Evolutionary conservation across 2,797 vertebrate genomes (phyloP).

Genomic region (Masticophis lateralis): DNA sequence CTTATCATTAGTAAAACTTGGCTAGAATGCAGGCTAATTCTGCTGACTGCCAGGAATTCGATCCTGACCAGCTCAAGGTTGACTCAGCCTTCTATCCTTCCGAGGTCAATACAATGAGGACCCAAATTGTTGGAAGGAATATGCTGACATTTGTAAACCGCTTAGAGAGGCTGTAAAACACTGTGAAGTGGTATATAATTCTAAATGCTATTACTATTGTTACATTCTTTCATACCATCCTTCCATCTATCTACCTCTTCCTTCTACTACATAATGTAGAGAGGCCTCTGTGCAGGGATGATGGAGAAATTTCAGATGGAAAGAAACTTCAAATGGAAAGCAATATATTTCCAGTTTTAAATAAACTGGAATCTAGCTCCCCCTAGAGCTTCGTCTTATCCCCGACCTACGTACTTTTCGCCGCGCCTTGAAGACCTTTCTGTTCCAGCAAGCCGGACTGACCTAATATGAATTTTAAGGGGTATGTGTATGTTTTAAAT

Average conservation of each 20-base stretch:
- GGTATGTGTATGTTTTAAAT: no score
- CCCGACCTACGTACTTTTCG: no score
- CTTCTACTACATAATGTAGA: background rate
- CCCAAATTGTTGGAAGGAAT: background rate
- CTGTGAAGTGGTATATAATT: background rate
- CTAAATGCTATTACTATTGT: background rate
- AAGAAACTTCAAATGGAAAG: background rate
- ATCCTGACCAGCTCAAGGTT: background rate
- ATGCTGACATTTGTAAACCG: background rate
- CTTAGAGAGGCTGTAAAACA: background rate
- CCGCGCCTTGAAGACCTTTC: no score
- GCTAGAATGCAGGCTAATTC: background rate
- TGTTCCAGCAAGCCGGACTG: no score
- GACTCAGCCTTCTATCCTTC: background rate
- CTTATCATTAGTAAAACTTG: background rate
- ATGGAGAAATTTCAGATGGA: background rate
- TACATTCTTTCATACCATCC: background rate
- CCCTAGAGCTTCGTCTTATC: no score
- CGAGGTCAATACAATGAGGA: background rate
- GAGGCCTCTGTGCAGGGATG: background rate
- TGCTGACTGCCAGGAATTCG: background rate
- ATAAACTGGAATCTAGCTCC: no score
- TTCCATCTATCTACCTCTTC: background rate
- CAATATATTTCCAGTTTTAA: background rate
- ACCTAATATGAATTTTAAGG: no score